Percentiles rank a stretch among this genome's conserved stretches.
These are phyloP conservation scores for Notocelia uddmanniana DNA, from an alignment of 2,888 invertebrate genomes.

Conservation along the genomic window DNA sequence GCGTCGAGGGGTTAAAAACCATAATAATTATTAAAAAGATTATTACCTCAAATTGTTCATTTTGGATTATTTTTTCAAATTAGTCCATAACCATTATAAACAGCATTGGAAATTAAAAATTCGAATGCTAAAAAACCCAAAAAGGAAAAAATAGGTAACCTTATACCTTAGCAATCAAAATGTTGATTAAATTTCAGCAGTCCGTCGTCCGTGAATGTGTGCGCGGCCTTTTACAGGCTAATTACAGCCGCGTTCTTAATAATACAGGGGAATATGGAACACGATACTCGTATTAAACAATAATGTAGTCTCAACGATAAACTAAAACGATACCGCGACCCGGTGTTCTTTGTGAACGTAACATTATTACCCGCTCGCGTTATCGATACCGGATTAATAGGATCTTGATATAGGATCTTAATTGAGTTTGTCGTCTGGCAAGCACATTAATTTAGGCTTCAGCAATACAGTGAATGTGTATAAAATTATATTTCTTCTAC, in stretches of 20 bases:
- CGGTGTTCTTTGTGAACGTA: constrained; percentile 36
- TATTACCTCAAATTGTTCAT: too few species aligned
- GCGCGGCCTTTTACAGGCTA: constrained; percentile 29
- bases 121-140: background rate
- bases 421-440: constrained; percentile 44
- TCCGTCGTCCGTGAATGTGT: constrained; percentile 27
- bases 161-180: constrained; percentile 30
- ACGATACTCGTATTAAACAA: constrained; percentile 27
- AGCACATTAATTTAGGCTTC: constrained; percentile 38
- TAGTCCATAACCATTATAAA: background rate
- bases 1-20: too few species aligned
- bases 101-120: background rate
- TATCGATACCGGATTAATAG: constrained; percentile 45
- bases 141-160: constrained; percentile 11
- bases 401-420: constrained; percentile 46
- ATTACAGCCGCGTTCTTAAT: constrained; percentile 40
- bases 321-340: constrained; percentile 38
- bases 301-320: constrained; percentile 34
- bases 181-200: constrained; percentile 38
- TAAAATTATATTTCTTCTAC: background rate
- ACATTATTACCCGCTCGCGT: constrained; percentile 40
- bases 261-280: constrained; percentile 33
- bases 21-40: too few species aligned
- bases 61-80: too few species aligned
- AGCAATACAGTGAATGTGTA: constrained; percentile 8